Base-by-base conservation (phyloP, 92 coral and sea anemone species). In the Porites divaricata region DNA sequence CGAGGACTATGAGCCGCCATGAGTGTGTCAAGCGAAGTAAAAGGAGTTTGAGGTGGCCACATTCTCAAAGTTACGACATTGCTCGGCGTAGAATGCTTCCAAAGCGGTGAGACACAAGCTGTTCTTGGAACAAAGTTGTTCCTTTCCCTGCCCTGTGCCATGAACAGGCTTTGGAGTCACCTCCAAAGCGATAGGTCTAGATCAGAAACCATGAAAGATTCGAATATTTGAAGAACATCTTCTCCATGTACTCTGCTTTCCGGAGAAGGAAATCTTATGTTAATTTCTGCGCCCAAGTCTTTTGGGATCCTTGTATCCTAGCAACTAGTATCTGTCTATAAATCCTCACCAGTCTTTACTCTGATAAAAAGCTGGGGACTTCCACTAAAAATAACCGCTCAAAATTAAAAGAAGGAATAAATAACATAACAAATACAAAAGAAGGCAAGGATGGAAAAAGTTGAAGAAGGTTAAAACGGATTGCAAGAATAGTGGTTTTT, bases 1-100 rank as follows among this genome's bases (percentile, higher is more conserved):
- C 96, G 90, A 51, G 99, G 96, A 66, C 96, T 94, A 67, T 96
- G 99, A 50, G 99, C 95, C 16, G 99, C 95, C 99, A 96, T 95
- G 77, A 96, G 94, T 50, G 99, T 90, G 75, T 96, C 99, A 7
- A 96, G 86, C 54, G 99, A 94, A 14, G 98, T 92, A 61, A 94
- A 94, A 9, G 94, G 87, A 20, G 93, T 87, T 48, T 90, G 91
- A 17, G 93, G 90, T 3, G 98, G 95, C 19, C 94, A 84, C 98
- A 94, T 92, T 79, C 91, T 94, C 80, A 94, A 72, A 54, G 83
- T 94, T 26, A 92, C 95, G 17, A 94, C 95, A 88, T 88, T 86
- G 66, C 87, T 90, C 9, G 94, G 86, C n/a, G 91, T 84, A 58
- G 98, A 83, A 85, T 94, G 92, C 77, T 94, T 94, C 98, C 98